phyloP scores from a whole-genome alignment of 2,888 invertebrate species.

The Cerceris rybyensis region DNA sequence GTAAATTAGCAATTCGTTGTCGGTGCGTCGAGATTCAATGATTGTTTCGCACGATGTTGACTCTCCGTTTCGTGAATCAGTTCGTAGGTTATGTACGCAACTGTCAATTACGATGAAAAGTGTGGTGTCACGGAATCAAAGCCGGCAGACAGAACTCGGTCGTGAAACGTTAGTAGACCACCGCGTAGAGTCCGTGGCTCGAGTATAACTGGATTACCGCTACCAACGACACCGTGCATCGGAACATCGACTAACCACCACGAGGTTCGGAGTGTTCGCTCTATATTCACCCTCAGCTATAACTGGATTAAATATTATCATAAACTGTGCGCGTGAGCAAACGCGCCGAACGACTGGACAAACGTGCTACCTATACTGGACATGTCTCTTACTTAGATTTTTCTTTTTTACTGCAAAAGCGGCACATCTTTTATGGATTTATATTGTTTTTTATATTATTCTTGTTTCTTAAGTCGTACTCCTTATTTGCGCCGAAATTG shows the following conservation, averaged over 20 bases:
- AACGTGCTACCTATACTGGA: slow-evolving; percentile 30
- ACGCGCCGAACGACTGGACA: background rate
- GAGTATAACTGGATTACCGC: slow-evolving; percentile 75
- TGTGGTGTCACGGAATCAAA: background rate
- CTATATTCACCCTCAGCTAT: slow-evolving; percentile 55
- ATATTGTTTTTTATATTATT: too few relatives aligned
- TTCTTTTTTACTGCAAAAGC: too few relatives aligned
- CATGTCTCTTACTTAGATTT: slow-evolving; percentile 12
- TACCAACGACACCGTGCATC: slow-evolving; percentile 67
- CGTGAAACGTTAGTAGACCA: slow-evolving; percentile 54
- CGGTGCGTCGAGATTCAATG: background rate
- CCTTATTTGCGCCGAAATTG: too few relatives aligned
- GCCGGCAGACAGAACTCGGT: slow-evolving; percentile 40
- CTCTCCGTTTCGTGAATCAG: background rate
- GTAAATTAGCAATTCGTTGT: slow-evolving; percentile 1
- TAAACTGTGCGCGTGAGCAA: slow-evolving; percentile 67
- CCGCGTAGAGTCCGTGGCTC: slow-evolving; percentile 58
- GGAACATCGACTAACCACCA: slow-evolving; percentile 72
- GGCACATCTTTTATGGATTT: too few relatives aligned
- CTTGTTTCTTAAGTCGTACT: too few relatives aligned
- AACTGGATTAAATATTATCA: slow-evolving; percentile 79
- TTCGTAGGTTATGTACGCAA: too few relatives aligned
- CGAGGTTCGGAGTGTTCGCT: slow-evolving; percentile 57
- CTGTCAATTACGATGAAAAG: background rate
- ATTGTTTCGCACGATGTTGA: background rate